These are phyloP conservation scores for Baronia brevicornis DNA, from an alignment of 2,888 invertebrate species.

Conservation along the genomic window DNA sequence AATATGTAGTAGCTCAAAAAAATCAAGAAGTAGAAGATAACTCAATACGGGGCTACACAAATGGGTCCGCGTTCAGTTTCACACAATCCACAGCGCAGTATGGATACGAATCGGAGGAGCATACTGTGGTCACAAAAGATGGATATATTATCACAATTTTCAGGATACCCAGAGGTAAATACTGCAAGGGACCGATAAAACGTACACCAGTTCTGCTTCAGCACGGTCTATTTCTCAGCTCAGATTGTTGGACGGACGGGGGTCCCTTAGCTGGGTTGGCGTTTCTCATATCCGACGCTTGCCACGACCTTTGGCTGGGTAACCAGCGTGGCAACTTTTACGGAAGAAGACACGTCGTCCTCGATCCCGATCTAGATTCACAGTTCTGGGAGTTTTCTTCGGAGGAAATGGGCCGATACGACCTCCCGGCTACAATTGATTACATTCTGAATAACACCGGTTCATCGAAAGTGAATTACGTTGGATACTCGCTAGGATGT, in stretches of 20 bases:
- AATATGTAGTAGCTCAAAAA: too few relatives aligned
- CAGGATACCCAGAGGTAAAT: constrained; percentile 32
- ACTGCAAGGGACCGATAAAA: constrained; percentile 26
- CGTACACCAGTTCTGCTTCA: constrained; percentile 44
- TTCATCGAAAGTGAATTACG: constrained; percentile 42
- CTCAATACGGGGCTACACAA: too few relatives aligned
- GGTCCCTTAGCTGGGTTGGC: constrained; percentile 37
- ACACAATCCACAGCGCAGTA: constrained; percentile 33
- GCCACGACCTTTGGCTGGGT: constrained; percentile 39
- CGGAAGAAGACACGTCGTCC: constrained; percentile 64
- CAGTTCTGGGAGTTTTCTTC: constrained; percentile 72
- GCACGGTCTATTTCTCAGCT: constrained; percentile 49
- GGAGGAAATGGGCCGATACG: constrained; percentile 84
- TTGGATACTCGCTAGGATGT: constrained; percentile 87
- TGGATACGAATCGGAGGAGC: constrained; percentile 44
- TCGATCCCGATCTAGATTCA: constrained; percentile 38
- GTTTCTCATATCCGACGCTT: constrained; percentile 31
- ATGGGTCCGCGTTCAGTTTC: too few relatives aligned
- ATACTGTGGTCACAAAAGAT: constrained; percentile 43
- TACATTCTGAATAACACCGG: constrained; percentile 39
- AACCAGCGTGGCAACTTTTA: constrained; percentile 57
- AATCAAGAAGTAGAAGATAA: too few relatives aligned
- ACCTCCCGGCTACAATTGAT: constrained; percentile 79
- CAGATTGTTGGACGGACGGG: constrained; percentile 48
- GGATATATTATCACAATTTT: constrained; percentile 47